Evolutionary conservation across 2,113 vertebrate genomes (phyloP).

Genomic region (Corapipo altera): DNA sequence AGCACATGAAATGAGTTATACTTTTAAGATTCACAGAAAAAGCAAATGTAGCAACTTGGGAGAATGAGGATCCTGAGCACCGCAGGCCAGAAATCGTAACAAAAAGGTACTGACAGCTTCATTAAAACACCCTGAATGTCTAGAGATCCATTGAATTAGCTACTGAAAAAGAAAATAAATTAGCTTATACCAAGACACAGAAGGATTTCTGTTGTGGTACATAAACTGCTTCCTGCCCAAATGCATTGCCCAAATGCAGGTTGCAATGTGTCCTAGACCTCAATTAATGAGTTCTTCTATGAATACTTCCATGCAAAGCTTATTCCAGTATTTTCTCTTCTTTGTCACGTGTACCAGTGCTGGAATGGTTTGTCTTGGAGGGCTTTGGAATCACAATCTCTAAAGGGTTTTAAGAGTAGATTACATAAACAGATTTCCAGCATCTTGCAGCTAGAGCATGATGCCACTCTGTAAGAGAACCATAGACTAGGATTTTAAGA

Average conservation of each 20-base stretch:
- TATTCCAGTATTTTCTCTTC: not conserved
- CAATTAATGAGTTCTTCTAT: not conserved
- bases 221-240: not conserved
- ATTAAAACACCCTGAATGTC: not conserved
- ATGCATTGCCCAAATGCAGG: not conserved
- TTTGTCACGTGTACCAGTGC: not conserved
- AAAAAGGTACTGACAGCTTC: not conserved
- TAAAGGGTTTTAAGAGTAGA: not conserved
- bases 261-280: not conserved
- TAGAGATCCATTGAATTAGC: not conserved
- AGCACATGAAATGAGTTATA: not conserved
- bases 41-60: not conserved
- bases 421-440: not conserved
- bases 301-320: not conserved
- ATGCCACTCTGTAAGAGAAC: not conserved
- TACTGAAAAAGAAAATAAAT: not conserved
- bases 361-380: not conserved
- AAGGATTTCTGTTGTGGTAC: not conserved
- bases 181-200: not conserved
- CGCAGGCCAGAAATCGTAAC: not conserved
- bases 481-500: not conserved
- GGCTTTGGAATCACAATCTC: not conserved
- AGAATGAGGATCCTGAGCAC: not conserved
- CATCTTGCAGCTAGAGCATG: not conserved
- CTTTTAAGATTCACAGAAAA: not conserved